These are phyloP conservation scores for Agrotis ipsilon DNA, from an alignment of 2,888 invertebrate species.

Conservation along the genomic window DNA sequence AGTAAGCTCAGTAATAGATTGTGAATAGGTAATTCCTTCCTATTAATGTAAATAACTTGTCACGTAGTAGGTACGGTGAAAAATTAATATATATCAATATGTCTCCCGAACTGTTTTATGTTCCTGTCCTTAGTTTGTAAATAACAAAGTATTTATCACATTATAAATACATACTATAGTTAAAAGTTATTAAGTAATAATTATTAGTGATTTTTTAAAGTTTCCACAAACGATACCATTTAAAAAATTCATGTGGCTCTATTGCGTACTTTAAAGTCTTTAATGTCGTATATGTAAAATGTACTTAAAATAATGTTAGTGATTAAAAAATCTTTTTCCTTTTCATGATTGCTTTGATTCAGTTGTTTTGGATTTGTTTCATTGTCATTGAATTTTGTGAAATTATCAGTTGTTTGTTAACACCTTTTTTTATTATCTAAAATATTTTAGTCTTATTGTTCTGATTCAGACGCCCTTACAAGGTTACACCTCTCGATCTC, in stretches of 20 bases:
- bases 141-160: slow-evolving; percentile 84
- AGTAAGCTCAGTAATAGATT: slow-evolving; percentile 86
- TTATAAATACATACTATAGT: slow-evolving; percentile 75
- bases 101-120: slow-evolving; percentile 90
- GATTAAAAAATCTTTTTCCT: slow-evolving; percentile 73
- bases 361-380: slow-evolving; percentile 60
- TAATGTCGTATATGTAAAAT: slow-evolving; percentile 88
- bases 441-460: slow-evolving; percentile 30
- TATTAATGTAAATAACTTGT: slow-evolving; percentile 86
- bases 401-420: slow-evolving; percentile 48
- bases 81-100: slow-evolving; percentile 89
- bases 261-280: slow-evolving; percentile 84
- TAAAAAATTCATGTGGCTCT: slow-evolving; percentile 80
- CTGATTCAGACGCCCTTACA: slow-evolving; percentile 45
- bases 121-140: slow-evolving; percentile 90
- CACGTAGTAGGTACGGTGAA: slow-evolving; percentile 82
- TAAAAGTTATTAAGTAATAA: slow-evolving; percentile 71
- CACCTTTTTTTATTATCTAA: slow-evolving; percentile 23
- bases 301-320: slow-evolving; percentile 88
- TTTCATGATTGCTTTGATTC: slow-evolving; percentile 66
- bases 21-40: slow-evolving; percentile 85
- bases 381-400: slow-evolving; percentile 50
- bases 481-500: slow-evolving; percentile 54
- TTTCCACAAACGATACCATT: slow-evolving; percentile 83
- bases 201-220: slow-evolving; percentile 78